Base-by-base conservation (phyloP, 2,113 vertebrate species). In the Coracopsis vasa region DNA sequence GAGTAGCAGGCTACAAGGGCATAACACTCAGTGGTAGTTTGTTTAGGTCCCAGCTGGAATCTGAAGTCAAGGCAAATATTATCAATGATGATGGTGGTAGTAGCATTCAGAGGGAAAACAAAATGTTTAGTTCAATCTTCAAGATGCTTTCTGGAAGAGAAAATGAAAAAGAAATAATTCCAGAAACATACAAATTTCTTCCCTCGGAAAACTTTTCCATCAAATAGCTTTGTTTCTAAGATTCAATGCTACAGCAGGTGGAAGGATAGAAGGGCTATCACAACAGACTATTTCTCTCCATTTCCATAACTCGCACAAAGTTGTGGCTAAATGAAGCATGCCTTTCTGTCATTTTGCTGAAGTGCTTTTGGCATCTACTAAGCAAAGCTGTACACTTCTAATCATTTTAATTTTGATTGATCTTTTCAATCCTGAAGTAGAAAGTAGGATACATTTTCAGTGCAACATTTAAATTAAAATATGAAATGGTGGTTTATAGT, bases 321-420 rank as follows among this genome's bases (percentile, higher is more conserved):
- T 73, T 53, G 51, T 82, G 90, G 48, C 50, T 93, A 91, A 92
- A 85, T n/a, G 35, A n/a, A 71, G 17, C 6, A 4, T 71, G 37
- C 51, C n/a, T 79, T 88, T 88, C 81, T 92, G 56, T 90, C 73
- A 83, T 61, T 82, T 77, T 92, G 61, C 47, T 69, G 50, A 91
- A 94, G 82, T n/a, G 67, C 47, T 95, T 91, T 82, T 71, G 69
- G 73, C 87, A 96, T 78, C 87, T 87, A 64, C 73, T 87, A 70
- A 94, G 60, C 77, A 79, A 88, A 94, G 78, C 71, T 87, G 33
- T 65, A 42, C 24, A 29, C 39, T 81, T 71, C 29, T 86, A 80
- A 86, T 88, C 65, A 56, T 92, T 71, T 78, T 87, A 82, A 86
- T 86, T 96, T 78, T 89, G 80, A 94, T 91, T 81, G 83, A 87